Conservation (phyloP, 2,888 invertebrate species). For the Limnephilus lunatus region DNA sequence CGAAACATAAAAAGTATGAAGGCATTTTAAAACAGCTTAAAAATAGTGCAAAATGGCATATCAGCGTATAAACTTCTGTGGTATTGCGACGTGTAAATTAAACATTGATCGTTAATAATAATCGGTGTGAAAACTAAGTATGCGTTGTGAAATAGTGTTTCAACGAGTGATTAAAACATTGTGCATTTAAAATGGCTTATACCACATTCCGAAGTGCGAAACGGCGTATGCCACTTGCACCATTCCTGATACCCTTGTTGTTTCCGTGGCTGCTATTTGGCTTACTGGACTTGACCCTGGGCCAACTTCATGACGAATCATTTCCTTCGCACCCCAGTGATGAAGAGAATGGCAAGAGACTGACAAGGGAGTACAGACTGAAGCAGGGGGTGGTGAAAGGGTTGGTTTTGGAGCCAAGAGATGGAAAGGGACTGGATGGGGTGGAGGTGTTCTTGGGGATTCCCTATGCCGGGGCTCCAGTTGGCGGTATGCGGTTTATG, state of each 20-base stretch:
- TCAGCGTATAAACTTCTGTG: neutral
- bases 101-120: neutral
- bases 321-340: slow-evolving; percentile 68
- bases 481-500: slow-evolving; percentile 87
- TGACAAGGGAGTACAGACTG: slow-evolving; percentile 80
- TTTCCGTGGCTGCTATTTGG: slow-evolving; percentile 19
- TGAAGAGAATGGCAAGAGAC: slow-evolving; percentile 73
- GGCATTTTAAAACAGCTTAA: neutral
- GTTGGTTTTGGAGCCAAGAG: slow-evolving; percentile 80
- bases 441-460: slow-evolving; percentile 87
- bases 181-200: slow-evolving; percentile 49
- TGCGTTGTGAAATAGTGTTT: neutral
- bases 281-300: slow-evolving; percentile 12
- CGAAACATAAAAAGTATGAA: too few species aligned
- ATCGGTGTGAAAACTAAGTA: neutral
- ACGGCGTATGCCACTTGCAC: neutral
- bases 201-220: slow-evolving; percentile 47
- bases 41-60: neutral
- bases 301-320: slow-evolving; percentile 72
- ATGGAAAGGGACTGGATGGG: slow-evolving; percentile 77
- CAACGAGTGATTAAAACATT: neutral
- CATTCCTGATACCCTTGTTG: slow-evolving; percentile 38
- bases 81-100: too few species aligned
- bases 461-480: slow-evolving; percentile 89
- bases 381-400: slow-evolving; percentile 85